Percentiles rank a stretch among this genome's conserved stretches.
These are phyloP conservation scores for Dugesia japonica DNA, from an alignment of 2,888 invertebrate genomes.

Conservation along the genomic window DNA sequence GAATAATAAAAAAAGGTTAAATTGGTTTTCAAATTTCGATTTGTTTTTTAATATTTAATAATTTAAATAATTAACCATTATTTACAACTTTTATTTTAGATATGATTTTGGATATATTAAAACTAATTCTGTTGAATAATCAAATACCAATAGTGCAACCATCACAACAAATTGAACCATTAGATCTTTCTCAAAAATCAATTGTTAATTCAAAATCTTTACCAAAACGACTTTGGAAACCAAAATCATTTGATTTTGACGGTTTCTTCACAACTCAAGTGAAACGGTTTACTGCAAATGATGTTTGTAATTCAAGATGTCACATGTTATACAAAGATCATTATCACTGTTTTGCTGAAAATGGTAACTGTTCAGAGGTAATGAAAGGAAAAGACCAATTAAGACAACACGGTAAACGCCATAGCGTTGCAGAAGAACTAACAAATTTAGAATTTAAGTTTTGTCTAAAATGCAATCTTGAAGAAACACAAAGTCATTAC, in stretches of 20 bases:
- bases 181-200: background rate
- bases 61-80: too few relatives aligned
- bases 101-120: background rate
- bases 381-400: constrained; percentile 28
- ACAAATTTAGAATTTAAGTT: constrained; percentile 1
- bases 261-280: background rate
- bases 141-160: background rate
- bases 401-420: constrained; percentile 24
- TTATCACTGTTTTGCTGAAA: constrained; percentile 57
- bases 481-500: background rate
- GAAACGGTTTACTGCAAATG: constrained; percentile 48
- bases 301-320: constrained; percentile 51
- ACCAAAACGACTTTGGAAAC: constrained; percentile 13
- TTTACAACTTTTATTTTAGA: background rate
- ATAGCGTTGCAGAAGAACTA: constrained; percentile 23
- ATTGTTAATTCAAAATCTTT: background rate
- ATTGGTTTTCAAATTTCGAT: too few relatives aligned
- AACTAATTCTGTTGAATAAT: background rate
- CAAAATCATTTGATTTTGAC: background rate
- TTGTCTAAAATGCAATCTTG: background rate
- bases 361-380: constrained; percentile 23
- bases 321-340: constrained; percentile 62
- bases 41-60: too few relatives aligned
- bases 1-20: too few relatives aligned
- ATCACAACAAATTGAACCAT: background rate